phyloP scores from a whole-genome alignment of 1,140 invertebrate genomes.

The Platorchestia sp. region DNA sequence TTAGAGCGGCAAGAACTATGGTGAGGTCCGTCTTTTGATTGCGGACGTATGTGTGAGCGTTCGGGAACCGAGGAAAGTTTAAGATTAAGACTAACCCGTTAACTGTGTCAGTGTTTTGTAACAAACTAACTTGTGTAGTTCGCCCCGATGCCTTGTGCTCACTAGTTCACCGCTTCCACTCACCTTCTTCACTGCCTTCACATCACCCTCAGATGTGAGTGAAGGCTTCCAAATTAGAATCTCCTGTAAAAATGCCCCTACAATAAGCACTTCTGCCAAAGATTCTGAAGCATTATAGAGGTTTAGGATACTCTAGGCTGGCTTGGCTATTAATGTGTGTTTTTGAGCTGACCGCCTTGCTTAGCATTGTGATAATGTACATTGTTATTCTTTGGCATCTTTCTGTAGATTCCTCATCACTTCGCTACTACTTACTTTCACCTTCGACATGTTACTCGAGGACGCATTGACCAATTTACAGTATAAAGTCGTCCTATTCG shows the following conservation, averaged over 20 bases:
- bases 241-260: constrained; percentile 56
- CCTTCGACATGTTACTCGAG: neutral
- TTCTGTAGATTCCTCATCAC: neutral
- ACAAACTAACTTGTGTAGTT: constrained; percentile 54
- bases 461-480: neutral
- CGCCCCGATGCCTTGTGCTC: constrained; percentile 34
- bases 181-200: constrained; percentile 48
- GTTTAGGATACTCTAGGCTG: constrained; percentile 60
- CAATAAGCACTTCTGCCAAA: constrained; percentile 67
- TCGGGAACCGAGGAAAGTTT: neutral
- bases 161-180: constrained; percentile 45
- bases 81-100: constrained; percentile 12
- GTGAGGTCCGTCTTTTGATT: neutral
- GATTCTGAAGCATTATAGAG: constrained; percentile 67
- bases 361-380: constrained; percentile 6
- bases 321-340: constrained; percentile 51
- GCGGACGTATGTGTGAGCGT: neutral
- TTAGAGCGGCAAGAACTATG: neutral
- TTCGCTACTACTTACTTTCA: neutral
- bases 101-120: constrained; percentile 41
- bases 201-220: constrained; percentile 29
- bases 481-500: neutral
- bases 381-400: neutral
- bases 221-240: constrained; percentile 56
- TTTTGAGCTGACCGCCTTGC: constrained; percentile 41